Conservation (phyloP, 1,140 invertebrate species). For the Batillaria attramentaria region DNA sequence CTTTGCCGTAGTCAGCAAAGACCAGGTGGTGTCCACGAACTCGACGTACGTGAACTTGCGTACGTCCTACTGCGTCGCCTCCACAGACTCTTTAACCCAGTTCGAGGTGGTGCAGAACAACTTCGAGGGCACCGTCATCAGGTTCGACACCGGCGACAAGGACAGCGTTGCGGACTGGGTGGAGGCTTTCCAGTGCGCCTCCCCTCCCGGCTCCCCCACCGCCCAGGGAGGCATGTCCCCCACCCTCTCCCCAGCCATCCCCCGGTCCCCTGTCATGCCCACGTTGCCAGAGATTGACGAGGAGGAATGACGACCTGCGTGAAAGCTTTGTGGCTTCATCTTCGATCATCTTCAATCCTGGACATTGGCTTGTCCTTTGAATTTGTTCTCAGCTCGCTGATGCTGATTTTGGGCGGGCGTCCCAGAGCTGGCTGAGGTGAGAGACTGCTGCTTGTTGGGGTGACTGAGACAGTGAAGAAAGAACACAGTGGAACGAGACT, state of each 20-base stretch:
- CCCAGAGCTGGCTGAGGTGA: not conserved
- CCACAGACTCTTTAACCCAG: not conserved
- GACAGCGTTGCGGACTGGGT: slow-evolving; percentile 9
- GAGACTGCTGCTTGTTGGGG: too few relatives aligned
- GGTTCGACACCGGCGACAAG: slow-evolving; percentile 8
- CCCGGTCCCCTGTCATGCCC: slow-evolving; percentile 29
- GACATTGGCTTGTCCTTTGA: not conserved
- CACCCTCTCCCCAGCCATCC: slow-evolving; percentile 9
- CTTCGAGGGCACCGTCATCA: slow-evolving; percentile 30
- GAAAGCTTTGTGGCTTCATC: not conserved
- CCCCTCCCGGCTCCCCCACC: slow-evolving; percentile 19
- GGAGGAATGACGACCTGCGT: slow-evolving; percentile 12
- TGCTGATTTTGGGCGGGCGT: not conserved
- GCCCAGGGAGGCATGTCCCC: not conserved
- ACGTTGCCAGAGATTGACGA: slow-evolving; percentile 26
- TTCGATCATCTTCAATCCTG: not conserved
- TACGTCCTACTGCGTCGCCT: not conserved
- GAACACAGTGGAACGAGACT: not conserved
- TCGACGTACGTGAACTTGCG: slow-evolving; percentile 27
- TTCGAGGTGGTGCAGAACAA: slow-evolving; percentile 31
- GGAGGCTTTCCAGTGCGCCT: slow-evolving; percentile 13
- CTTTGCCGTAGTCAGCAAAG: slow-evolving; percentile 29
- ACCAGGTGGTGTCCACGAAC: slow-evolving; percentile 20
- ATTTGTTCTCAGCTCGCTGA: not conserved
- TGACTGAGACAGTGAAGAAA: not conserved